Percentiles rank a stretch among this genome's conserved stretches.
Evolutionary conservation across 2,888 invertebrate genomes (phyloP).

Genomic region (Hypercompe scribonia): DNA sequence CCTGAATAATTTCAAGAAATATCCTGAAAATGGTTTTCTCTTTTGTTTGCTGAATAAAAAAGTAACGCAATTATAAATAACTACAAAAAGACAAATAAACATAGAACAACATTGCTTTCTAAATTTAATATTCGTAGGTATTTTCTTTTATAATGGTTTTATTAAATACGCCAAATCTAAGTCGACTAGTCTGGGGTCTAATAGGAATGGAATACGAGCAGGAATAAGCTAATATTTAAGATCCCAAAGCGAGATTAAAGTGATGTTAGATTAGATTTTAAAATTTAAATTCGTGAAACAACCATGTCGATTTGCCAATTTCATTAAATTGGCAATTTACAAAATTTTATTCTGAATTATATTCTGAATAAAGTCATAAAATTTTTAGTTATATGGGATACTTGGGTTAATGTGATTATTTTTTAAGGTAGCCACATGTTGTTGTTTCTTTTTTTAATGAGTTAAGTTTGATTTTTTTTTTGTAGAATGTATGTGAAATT

Average conservation of each 20-base stretch:
- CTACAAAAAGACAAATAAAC: background rate
- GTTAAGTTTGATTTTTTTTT: slow-evolving; percentile 75
- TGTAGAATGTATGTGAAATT: slow-evolving; percentile 54
- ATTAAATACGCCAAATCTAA: slow-evolving; percentile 2
- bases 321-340: background rate
- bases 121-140: slow-evolving; percentile 3
- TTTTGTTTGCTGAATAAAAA: background rate
- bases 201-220: slow-evolving; percentile 34
- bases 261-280: slow-evolving; percentile 36
- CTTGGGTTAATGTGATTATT: slow-evolving; percentile 59
- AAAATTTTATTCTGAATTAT: background rate
- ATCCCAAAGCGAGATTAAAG: slow-evolving; percentile 47
- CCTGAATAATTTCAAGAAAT: background rate
- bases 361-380: slow-evolving; percentile 25
- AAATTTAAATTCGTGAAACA: slow-evolving; percentile 9
- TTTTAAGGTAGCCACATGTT: slow-evolving; percentile 58
- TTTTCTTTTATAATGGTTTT: slow-evolving; percentile 3
- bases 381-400: slow-evolving; percentile 46
- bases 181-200: slow-evolving; percentile 22
- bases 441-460: slow-evolving; percentile 67
- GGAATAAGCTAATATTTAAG: slow-evolving; percentile 36
- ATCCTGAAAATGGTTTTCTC: background rate
- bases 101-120: background rate
- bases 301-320: slow-evolving; percentile 9
- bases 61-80: background rate